Evolutionary conservation across 2,113 vertebrate genomes (phyloP).

Genomic region (Cervus canadensis): DNA sequence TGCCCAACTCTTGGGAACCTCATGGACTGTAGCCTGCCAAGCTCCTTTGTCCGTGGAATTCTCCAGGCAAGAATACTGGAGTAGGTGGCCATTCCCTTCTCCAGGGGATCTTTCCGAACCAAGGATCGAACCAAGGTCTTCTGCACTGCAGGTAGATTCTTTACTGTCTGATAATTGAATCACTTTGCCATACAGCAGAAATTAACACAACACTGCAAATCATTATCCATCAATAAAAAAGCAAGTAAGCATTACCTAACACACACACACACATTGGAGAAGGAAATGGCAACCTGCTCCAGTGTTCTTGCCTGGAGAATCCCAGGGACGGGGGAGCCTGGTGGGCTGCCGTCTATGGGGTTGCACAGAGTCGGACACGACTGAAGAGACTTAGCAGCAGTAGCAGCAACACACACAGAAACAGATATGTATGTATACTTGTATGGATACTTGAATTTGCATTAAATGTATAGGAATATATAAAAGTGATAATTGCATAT

Average conservation of each 20-base stretch:
- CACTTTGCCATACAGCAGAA: background rate
- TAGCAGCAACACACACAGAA: background rate
- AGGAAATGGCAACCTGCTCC: too few species aligned
- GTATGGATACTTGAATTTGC: background rate
- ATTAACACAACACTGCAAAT: background rate
- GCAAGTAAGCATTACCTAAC: background rate
- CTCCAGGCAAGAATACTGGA: background rate
- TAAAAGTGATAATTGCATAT: background rate
- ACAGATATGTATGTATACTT: background rate
- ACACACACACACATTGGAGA: too few species aligned
- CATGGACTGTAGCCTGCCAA: background rate
- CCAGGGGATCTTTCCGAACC: background rate
- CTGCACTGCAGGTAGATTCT: background rate
- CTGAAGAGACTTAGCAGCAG: too few species aligned
- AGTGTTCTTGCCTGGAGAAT: too few species aligned
- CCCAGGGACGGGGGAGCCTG: too few species aligned
- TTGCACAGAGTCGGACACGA: rapidly evolving
- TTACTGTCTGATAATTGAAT: background rate
- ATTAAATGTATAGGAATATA: background rate
- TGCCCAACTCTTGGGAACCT: background rate
- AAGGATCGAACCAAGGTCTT: background rate
- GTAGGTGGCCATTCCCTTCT: background rate
- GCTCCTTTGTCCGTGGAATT: background rate
- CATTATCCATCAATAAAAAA: background rate
- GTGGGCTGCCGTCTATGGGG: too few species aligned